phyloP scores from a whole-genome alignment of 1,140 invertebrate genomes.

The Anastatus disparis region DNA sequence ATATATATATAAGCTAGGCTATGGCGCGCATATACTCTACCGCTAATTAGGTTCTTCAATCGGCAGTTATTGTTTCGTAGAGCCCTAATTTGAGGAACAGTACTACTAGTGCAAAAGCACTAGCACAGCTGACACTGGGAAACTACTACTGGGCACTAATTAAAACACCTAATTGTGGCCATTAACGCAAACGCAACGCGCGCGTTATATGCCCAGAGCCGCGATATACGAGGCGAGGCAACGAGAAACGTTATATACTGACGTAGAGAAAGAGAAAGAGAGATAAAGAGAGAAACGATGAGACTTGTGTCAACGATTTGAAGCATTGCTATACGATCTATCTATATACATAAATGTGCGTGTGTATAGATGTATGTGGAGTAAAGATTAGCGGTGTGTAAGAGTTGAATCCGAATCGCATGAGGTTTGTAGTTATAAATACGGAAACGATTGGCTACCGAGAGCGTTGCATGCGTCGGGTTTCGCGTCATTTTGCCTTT shows the following conservation, averaged over 20 bases:
- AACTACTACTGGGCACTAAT: conserved; percentile 59
- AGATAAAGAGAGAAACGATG: neutral
- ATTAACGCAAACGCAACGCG: conserved; percentile 65
- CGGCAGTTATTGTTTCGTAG: conserved; percentile 64
- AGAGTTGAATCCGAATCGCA: neutral
- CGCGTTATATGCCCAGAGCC: too few species aligned
- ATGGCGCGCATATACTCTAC: conserved; percentile 3
- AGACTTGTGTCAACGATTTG: conserved; percentile 2
- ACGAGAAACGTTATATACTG: neutral
- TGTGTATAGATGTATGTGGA: too few species aligned
- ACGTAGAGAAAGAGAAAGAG: neutral
- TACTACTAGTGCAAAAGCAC: too few species aligned
- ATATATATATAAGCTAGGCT: too few species aligned
- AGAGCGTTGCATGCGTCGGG: neutral
- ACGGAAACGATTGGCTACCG: neutral
- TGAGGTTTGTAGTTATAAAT: neutral
- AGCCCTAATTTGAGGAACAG: conserved; percentile 57
- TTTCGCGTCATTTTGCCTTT: neutral
- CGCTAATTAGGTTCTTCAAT: conserved; percentile 65
- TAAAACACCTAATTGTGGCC: conserved; percentile 67
- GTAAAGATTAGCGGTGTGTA: neutral
- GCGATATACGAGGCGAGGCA: conserved; percentile 52
- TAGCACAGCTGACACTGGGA: conserved; percentile 54
- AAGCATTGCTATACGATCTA: conserved; percentile 1
- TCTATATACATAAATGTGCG: too few species aligned